Conservation (phyloP, 1,140 invertebrate species). For the Ooceraea biroi region DNA sequence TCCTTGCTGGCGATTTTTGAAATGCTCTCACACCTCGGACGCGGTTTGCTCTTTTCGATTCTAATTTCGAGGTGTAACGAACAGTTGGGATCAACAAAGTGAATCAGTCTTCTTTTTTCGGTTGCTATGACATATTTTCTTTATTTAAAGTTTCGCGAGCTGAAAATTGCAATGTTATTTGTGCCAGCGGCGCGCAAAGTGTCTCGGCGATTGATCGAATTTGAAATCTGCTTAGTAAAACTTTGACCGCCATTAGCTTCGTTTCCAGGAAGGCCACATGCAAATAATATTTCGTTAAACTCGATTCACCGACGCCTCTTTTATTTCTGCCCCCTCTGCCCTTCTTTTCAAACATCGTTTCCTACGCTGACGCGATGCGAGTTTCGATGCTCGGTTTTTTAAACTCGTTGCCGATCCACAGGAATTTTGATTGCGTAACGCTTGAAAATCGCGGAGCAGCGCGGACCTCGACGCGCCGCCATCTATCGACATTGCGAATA, state of each 20-base stretch:
- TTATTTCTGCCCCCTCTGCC: too few relatives aligned
- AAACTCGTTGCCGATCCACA: conserved; percentile 26
- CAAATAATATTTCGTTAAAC: too few relatives aligned
- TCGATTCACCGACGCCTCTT: too few relatives aligned
- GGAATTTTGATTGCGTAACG: conserved; percentile 67
- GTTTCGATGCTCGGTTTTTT: conserved; percentile 32
- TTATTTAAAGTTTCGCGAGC: too few relatives aligned
- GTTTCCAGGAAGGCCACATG: too few relatives aligned
- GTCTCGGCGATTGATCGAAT: neutral
- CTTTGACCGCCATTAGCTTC: neutral
- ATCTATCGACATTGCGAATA: conserved; percentile 68
- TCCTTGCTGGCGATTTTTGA: neutral
- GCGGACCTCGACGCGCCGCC: conserved; percentile 61
- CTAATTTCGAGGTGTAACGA: neutral
- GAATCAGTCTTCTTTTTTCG: too few relatives aligned
- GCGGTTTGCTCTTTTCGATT: neutral
- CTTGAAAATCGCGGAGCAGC: conserved; percentile 41
- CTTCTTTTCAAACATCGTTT: too few relatives aligned
- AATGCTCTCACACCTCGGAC: neutral
- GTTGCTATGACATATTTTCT: too few relatives aligned
- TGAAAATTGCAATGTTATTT: too few relatives aligned
- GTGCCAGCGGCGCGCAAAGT: neutral
- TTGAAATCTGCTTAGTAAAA: neutral
- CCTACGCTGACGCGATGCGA: too few relatives aligned
- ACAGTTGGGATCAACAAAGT: too few relatives aligned